These are phyloP conservation scores for Vulpes vulpes DNA, from an alignment of 2,113 vertebrate genomes.

Conservation along the genomic window DNA sequence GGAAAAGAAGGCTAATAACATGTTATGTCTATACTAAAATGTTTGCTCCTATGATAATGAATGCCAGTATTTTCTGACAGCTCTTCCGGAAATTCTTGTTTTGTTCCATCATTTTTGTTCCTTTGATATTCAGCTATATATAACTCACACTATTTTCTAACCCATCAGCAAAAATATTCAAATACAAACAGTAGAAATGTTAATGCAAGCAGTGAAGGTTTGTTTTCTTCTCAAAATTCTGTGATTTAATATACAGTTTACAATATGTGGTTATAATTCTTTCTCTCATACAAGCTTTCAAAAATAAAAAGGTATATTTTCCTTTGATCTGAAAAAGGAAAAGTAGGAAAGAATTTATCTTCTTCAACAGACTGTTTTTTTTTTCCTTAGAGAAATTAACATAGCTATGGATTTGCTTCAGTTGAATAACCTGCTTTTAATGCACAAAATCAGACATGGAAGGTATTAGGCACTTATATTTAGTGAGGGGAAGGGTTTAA, in stretches of 20 bases:
- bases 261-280: constrained; percentile 74
- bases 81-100: constrained; percentile 68
- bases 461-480: constrained; percentile 36
- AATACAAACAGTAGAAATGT: constrained; percentile 63
- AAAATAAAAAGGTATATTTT: constrained; percentile 79
- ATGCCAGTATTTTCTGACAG: constrained; percentile 40
- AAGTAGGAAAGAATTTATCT: constrained; percentile 70
- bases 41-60: background rate
- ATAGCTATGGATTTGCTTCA: constrained; percentile 73
- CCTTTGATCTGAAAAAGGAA: constrained; percentile 82
- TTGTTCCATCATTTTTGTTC: constrained; percentile 67
- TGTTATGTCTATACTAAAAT: constrained; percentile 57
- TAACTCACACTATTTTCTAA: constrained; percentile 75
- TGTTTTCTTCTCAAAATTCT: constrained; percentile 74
- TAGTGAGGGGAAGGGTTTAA: constrained; percentile 44
- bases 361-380: constrained; percentile 68
- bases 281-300: constrained; percentile 68
- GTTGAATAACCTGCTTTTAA: constrained; percentile 77
- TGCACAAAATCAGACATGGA: constrained; percentile 62
- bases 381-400: constrained; percentile 72
- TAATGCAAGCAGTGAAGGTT: constrained; percentile 67
- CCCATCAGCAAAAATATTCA: constrained; percentile 81
- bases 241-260: constrained; percentile 70
- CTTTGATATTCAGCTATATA: constrained; percentile 81
- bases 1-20: constrained; percentile 1